phyloP scores from a whole-genome alignment of 2,113 vertebrate species.

The Dicaeum eximium region DNA sequence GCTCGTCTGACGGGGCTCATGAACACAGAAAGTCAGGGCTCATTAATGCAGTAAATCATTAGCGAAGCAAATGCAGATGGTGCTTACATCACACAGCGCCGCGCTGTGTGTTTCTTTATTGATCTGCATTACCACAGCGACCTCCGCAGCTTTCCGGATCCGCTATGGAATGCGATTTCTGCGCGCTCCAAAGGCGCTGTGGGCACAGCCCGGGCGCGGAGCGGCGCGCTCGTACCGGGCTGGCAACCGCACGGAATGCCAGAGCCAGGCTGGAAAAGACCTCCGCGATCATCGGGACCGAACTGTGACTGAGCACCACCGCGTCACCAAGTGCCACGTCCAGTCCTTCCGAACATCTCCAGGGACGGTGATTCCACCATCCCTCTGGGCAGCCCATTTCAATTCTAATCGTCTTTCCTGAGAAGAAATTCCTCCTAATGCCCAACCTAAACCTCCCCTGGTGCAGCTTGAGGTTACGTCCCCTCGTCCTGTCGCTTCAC shows the following conservation, averaged over 20 bases:
- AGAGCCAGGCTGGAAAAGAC: accelerated
- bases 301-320: neutral
- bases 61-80: neutral
- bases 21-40: too few species aligned
- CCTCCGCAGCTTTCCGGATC: too few species aligned
- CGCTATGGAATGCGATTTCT: accelerated
- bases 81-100: neutral
- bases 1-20: neutral
- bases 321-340: accelerated
- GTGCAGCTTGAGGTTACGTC: neutral
- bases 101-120: accelerated
- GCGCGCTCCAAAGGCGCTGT: neutral
- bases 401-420: neutral
- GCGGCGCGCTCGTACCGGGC: too few species aligned
- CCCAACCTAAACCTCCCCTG: neutral
- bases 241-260: neutral
- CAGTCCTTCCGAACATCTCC: neutral
- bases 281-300: neutral
- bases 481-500: neutral
- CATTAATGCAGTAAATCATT: too few species aligned
- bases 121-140: neutral
- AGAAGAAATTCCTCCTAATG: neutral
- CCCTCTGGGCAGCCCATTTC: neutral
- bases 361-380: neutral
- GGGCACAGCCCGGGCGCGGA: neutral